Evolutionary conservation across 1,140 invertebrate species (phyloP), one percentile per base, ranked within the genome.

Genomic region (Meteorus sp.): DNA sequence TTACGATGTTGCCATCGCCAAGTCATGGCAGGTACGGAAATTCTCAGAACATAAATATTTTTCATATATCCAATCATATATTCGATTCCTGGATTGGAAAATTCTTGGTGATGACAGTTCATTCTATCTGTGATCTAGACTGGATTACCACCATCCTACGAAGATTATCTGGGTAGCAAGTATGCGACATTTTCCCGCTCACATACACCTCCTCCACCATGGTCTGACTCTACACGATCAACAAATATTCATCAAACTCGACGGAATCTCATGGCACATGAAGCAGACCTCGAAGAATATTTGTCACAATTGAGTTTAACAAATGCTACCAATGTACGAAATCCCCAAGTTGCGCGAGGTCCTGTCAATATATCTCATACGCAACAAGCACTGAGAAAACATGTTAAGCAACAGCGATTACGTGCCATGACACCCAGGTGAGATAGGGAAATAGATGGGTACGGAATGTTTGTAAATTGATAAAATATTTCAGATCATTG

Each of bases 151-250:
- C 78, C 78, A 11, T 78, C 78, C 33, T 80, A 80, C 56, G 78
- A 79, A 23, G 78, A 80, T 43, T 76, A 78, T 52, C 62, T 79
- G 27, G 69, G 64, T 48, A 74, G 76, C 64, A 76, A 75, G 27
- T 73, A 73, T 59, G 66, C 70, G 9, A 69, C 76, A 70, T 55
- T 75, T 11, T 68, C 74, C 3, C 77, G 77, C 5, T 80, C 78
- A 7, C 76, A 77, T 31, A 79, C 78, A 19, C 78, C 77, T 0
- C 78, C 78, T 1, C 78, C 77, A 2, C 76, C 78, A 0, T 80
- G 78, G 78, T 74, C 78, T 3, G 75, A 79, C 22, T 72, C 74
- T 1, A 50, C 60, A 17, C 15, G 29, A 15, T n/a, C 35, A 23
- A 51, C 67, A 3, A 69, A 35, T 17, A 65, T 68, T 2, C 65